These are phyloP conservation scores for Drosophila orosa DNA, from an alignment of 1,140 invertebrate genomes.

Conservation along the genomic window DNA sequence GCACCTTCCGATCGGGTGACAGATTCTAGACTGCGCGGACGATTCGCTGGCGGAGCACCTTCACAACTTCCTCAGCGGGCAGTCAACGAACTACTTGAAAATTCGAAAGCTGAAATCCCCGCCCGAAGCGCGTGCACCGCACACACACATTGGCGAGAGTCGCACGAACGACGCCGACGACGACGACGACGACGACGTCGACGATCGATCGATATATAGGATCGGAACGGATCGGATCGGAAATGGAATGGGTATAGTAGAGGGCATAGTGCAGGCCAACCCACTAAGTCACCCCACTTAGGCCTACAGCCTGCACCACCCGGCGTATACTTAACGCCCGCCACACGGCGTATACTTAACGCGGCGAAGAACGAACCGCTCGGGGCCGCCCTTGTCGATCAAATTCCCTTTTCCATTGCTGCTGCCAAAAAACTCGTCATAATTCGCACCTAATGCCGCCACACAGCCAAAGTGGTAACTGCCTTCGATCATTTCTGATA, in stretches of 20 bases:
- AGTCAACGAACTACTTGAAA: conserved; percentile 82
- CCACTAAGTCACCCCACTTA: conserved; percentile 47
- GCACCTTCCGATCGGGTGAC: conserved; percentile 68
- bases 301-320: conserved; percentile 38
- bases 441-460: conserved; percentile 67
- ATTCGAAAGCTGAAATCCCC: conserved; percentile 79
- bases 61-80: conserved; percentile 77
- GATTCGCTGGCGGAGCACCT: conserved; percentile 64
- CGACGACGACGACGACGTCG: conserved; percentile 28
- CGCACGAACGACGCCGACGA: conserved; percentile 42
- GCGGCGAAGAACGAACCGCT: conserved; percentile 7
- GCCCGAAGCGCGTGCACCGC: conserved; percentile 69
- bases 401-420: conserved; percentile 6
- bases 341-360: conserved; percentile 58
- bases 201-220: conserved; percentile 58
- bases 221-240: conserved; percentile 14
- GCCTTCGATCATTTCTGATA: conserved; percentile 70
- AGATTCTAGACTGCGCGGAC: conserved; percentile 74
- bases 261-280: conserved; percentile 29
- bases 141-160: conserved; percentile 29
- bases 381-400: conserved; percentile 29
- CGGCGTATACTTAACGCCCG: conserved; percentile 53
- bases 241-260: conserved; percentile 14
- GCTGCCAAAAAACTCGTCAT: conserved; percentile 55
- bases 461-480: conserved; percentile 49